phyloP scores from a whole-genome alignment of 2,888 invertebrate genomes.

The Heliconius charithonia region DNA sequence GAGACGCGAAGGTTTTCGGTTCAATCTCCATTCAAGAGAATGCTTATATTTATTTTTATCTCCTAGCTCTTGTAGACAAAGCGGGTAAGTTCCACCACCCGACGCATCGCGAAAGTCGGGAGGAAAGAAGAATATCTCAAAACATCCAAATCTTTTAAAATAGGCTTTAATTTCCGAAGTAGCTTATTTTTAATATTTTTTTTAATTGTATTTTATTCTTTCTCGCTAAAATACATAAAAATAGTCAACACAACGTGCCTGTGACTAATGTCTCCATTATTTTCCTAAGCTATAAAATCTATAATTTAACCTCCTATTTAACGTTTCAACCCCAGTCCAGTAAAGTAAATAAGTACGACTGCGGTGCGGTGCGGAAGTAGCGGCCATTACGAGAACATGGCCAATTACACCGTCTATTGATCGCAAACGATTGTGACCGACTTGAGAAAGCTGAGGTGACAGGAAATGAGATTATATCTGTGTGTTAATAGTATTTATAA shows the following conservation, averaged over 20 bases:
- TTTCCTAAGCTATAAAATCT: neutral
- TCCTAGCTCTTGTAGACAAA: no score
- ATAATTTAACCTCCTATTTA: neutral
- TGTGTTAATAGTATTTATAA: neutral
- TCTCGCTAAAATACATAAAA: neutral
- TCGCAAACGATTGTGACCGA: constrained; percentile 52
- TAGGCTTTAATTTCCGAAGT: no score
- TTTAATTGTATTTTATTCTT: neutral
- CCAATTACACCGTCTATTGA: constrained; percentile 60
- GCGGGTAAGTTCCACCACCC: no score
- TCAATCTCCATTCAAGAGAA: no score
- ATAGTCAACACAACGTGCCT: neutral
- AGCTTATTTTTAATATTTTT: neutral
- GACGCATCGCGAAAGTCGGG: no score
- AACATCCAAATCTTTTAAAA: no score
- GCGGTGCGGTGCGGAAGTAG: constrained; percentile 42
- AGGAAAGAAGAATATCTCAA: no score
- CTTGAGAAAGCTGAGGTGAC: constrained; percentile 33
- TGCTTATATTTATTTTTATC: no score
- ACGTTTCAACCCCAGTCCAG: neutral
- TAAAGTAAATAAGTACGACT: constrained; percentile 39
- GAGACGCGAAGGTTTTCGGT: no score
- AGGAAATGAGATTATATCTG: constrained; percentile 26
- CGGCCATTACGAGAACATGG: constrained; percentile 43
- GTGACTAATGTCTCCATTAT: neutral